phyloP scores from a whole-genome alignment of 2,113 vertebrate species.

The Psilopogon haemacephalus region DNA sequence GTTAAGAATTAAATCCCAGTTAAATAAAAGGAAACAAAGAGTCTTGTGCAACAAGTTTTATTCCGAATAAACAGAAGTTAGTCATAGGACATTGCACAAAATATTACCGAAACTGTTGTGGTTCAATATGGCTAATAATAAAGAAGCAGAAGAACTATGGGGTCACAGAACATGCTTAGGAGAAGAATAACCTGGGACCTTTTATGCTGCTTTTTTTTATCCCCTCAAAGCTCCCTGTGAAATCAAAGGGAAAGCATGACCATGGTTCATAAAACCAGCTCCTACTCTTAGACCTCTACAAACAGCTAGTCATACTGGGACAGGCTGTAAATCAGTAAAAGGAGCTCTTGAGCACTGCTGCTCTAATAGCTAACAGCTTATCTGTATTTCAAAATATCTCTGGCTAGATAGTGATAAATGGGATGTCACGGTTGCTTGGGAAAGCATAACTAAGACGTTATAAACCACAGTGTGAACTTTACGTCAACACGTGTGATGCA shows the following conservation, averaged over 20 bases:
- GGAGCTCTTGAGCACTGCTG: background rate
- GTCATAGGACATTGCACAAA: background rate
- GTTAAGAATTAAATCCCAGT: conserved; percentile 5
- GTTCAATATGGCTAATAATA: background rate
- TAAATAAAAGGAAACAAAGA: conserved; percentile 12
- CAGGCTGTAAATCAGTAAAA: conserved; percentile 12
- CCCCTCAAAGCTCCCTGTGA: background rate
- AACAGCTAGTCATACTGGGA: background rate
- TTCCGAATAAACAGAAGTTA: conserved; percentile 11
- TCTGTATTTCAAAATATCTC: conserved; percentile 61
- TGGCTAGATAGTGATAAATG: conserved; percentile 75
- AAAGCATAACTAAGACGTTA: conserved; percentile 32
- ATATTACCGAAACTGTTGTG: background rate
- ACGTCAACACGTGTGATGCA: conserved; percentile 22
- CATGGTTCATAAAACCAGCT: background rate
- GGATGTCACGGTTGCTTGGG: conserved; percentile 44
- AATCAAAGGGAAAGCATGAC: background rate
- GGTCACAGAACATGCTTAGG: background rate
- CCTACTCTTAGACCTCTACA: background rate
- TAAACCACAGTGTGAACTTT: conserved; percentile 45
- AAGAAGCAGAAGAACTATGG: background rate
- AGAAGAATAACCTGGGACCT: background rate
- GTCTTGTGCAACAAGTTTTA: background rate
- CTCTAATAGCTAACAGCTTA: conserved; percentile 41
- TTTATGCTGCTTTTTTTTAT: background rate